phyloP scores from a whole-genome alignment of 2,888 invertebrate species.

The Lycocerus yunnanus region DNA sequence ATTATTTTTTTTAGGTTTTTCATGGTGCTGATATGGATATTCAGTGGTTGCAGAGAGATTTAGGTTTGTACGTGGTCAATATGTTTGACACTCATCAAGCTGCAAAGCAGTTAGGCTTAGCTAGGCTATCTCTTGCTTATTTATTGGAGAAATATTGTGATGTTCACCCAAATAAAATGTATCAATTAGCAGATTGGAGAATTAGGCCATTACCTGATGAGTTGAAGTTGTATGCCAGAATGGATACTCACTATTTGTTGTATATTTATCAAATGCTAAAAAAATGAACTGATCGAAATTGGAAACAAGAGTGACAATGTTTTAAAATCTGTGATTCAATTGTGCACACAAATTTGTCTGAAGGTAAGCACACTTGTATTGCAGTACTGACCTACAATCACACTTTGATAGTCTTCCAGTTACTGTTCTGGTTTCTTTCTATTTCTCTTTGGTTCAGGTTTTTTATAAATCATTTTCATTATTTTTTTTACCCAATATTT shows the following conservation, averaged over 20 bases:
- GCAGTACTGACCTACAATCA: too few relatives aligned
- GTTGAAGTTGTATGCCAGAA: conserved; percentile 83
- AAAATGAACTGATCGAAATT: conserved; percentile 71
- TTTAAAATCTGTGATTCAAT: conserved; percentile 71
- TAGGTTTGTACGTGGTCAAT: conserved; percentile 93
- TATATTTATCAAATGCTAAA: conserved; percentile 83
- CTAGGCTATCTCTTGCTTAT: conserved; percentile 75
- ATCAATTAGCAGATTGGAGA: conserved; percentile 95
- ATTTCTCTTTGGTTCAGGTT: too few relatives aligned
- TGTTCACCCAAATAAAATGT: conserved; percentile 83
- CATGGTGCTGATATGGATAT: conserved; percentile 92
- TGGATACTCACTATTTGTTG: conserved; percentile 93
- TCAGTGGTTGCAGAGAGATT: conserved; percentile 93
- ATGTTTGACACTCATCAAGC: conserved; percentile 97
- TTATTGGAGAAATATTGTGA: conserved; percentile 79
- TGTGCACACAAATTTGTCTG: conserved; percentile 76
- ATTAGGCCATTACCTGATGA: conserved; percentile 84
- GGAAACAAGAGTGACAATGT: conserved; percentile 66
- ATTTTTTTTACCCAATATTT: too few relatives aligned
- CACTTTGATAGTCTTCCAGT: too few relatives aligned
- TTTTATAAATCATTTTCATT: too few relatives aligned
- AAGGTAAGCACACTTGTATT: too few relatives aligned
- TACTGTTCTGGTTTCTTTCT: too few relatives aligned
- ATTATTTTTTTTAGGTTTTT: conserved; percentile 67
- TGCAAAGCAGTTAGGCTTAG: conserved; percentile 71